These are phyloP conservation scores for Astur gentilis DNA, from an alignment of 2,113 vertebrate genomes.

Conservation along the genomic window DNA sequence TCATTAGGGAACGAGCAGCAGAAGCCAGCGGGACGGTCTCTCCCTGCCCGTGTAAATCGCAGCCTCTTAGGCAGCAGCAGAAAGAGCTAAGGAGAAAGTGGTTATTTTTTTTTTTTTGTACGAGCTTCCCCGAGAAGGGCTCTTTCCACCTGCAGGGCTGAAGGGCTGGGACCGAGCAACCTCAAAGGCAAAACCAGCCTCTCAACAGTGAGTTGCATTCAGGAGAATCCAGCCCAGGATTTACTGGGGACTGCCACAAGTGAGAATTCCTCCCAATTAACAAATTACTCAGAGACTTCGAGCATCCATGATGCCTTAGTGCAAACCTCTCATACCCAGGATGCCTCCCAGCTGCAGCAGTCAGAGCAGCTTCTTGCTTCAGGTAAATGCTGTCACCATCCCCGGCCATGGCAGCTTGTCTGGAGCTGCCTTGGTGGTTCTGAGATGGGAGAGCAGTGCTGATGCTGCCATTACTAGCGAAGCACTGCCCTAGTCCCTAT, in stretches of 20 bases:
- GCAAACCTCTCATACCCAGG: rapidly evolving
- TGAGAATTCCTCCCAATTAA: not conserved
- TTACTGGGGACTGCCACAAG: not conserved
- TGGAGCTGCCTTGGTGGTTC: not conserved
- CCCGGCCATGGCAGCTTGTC: not conserved
- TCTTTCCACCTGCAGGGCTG: not conserved
- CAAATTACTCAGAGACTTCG: not conserved
- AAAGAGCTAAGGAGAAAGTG: not conserved
- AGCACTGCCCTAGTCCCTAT: rapidly evolving
- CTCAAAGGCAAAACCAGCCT: not conserved
- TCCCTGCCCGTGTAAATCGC: too few species aligned
- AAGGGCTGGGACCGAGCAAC: not conserved
- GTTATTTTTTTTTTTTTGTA: not conserved
- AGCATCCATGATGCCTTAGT: not conserved
- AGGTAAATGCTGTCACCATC: not conserved
- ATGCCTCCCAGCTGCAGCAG: not conserved
- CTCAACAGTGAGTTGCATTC: not conserved
- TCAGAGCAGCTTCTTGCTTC: not conserved
- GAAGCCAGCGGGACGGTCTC: not conserved
- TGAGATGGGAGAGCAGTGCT: not conserved
- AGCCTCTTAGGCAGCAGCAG: not conserved
- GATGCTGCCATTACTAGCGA: not conserved
- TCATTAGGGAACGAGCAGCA: not conserved
- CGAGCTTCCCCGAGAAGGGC: not conserved
- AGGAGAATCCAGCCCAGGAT: not conserved